Evolutionary conservation across 2,113 vertebrate genomes (phyloP), one percentile per base, ranked within the genome.

Genomic region (Periophthalmodon schlosseri): DNA sequence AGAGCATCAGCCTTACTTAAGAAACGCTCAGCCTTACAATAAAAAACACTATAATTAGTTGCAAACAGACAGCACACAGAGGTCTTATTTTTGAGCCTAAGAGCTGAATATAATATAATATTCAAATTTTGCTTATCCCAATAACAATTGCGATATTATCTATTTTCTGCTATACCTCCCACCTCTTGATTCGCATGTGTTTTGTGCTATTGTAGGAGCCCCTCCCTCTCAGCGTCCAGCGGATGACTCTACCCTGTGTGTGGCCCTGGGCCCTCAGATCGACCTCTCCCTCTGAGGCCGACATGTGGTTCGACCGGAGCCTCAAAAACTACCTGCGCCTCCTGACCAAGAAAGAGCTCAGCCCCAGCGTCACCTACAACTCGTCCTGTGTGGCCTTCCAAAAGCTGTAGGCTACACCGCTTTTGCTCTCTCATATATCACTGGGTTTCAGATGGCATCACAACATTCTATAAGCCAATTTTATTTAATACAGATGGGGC

Each of bases 331-430:
- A 94, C 85, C 21, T 92, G 81, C 46, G 1, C 13, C 91, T 89
- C 79, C 89, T 95, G 82, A 90, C 73, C n/a, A 89, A 80, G 80
- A 77, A 56, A 44, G 77, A 93, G 69, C 84, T 94, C 79, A 77
- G 63, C 73, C 79, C 89, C 46, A 20, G 6, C 0, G n/a, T n/a
- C 58, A 88, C 88, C 16, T 12, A 68, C 34, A 84, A 72, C 54
- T 61, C 91, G 52, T 86, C 88, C 72, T 94, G 94, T 50, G 12
- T 87, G 15, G 83, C 89, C 65, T 95, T 94, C 87, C 83, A 83
- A 34, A 91, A 89, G 16, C 64, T 94, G 94, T 94, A 92, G 20
- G 88, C 46, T 20, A 12, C 0, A 20, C 10, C 4, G 16, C 14
- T 23, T 5, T 44, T 44, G 23, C 54, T 21, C 10, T 23, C 21